Percentiles rank a stretch among this genome's conserved stretches.
Evolutionary conservation across 2,797 vertebrate genomes (phyloP).

Genomic region (Nannoperca obscura): DNA sequence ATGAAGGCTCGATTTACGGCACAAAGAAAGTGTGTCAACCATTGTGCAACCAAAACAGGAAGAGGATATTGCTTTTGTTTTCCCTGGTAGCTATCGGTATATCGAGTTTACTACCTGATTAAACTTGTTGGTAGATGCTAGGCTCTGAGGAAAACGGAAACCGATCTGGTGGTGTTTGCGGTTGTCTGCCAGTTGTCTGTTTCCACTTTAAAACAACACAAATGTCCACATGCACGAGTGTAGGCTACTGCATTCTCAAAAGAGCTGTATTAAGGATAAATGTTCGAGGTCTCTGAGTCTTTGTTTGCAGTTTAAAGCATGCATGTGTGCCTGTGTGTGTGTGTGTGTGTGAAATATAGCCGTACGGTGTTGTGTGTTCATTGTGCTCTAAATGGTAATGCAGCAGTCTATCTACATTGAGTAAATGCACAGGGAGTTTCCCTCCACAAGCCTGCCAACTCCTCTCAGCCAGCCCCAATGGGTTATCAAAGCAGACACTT

Average conservation of each 20-base stretch:
- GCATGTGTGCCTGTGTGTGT: neutral
- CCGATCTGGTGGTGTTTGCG: no score
- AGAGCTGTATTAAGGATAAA: slow-evolving; percentile 19
- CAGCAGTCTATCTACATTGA: slow-evolving; percentile 64
- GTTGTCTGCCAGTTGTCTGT: no score
- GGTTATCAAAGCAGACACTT: slow-evolving; percentile 86
- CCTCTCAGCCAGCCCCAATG: slow-evolving; percentile 71
- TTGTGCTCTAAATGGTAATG: slow-evolving; percentile 74
- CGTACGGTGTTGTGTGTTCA: slow-evolving; percentile 52
- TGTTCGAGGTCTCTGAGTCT: slow-evolving; percentile 16
- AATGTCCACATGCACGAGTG: neutral
- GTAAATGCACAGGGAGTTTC: slow-evolving; percentile 74
- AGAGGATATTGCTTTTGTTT: no score
- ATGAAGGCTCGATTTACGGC: no score
- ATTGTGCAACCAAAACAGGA: no score
- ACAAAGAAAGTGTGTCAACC: no score
- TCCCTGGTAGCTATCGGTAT: no score
- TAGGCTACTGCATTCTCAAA: neutral
- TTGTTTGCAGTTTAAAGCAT: neutral
- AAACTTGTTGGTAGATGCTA: no score
- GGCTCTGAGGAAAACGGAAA: no score
- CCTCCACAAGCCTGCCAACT: slow-evolving; percentile 78
- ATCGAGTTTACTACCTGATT: no score
- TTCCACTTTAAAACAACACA: neutral
- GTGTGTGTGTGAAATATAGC: slow-evolving; percentile 21